Conservation (phyloP, 1,140 invertebrate genomes). For the Bombus polaris region DNA sequence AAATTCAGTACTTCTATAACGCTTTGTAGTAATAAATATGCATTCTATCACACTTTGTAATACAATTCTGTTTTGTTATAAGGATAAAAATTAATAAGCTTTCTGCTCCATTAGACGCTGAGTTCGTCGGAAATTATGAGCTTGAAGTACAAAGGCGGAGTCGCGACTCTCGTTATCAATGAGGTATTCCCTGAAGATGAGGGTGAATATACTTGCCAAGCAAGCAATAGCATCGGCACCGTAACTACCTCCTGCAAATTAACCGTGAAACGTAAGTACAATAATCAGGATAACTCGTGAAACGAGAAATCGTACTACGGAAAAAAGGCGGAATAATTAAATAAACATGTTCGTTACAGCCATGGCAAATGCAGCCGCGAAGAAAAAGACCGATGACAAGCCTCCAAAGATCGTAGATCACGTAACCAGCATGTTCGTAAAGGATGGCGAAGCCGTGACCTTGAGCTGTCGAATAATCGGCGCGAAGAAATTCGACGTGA, state of each 20-base stretch:
- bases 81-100: background rate
- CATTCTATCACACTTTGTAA: too few species aligned
- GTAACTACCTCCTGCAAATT: slow-evolving; percentile 92
- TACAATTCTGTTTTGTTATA: too few species aligned
- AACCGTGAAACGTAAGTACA: slow-evolving; percentile 89
- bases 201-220: slow-evolving; percentile 93
- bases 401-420: slow-evolving; percentile 93
- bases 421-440: slow-evolving; percentile 90
- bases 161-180: slow-evolving; percentile 92
- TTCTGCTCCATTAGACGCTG: slow-evolving; percentile 79
- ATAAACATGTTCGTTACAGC: slow-evolving; percentile 81
- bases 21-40: too few species aligned
- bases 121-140: slow-evolving; percentile 93
- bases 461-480: slow-evolving; percentile 94
- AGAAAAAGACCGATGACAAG: slow-evolving; percentile 86
- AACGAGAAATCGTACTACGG: too few species aligned
- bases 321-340: background rate
- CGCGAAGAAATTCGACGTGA: slow-evolving; percentile 94
- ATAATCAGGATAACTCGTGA: too few species aligned
- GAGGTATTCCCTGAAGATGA: slow-evolving; percentile 98
- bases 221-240: slow-evolving; percentile 94
- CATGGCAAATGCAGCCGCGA: slow-evolving; percentile 83
- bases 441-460: slow-evolving; percentile 93
- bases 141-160: slow-evolving; percentile 94
- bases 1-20: background rate